Conservation (phyloP, 1,140 invertebrate genomes). For the Plectus sambesii region DNA sequence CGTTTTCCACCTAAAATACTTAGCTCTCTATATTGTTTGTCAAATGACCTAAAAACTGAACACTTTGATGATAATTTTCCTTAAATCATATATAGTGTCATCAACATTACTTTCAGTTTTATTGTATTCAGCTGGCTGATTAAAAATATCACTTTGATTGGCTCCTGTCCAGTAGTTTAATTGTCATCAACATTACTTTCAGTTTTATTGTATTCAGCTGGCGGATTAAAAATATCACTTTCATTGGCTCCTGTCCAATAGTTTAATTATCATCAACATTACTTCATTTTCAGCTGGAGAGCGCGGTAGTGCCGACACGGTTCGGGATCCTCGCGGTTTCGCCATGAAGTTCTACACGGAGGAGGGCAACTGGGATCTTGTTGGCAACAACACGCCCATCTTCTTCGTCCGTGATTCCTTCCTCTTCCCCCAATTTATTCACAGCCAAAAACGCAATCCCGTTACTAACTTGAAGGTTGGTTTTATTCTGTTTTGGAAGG, state of each 20-base stretch:
- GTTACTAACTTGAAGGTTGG: slow-evolving; percentile 70
- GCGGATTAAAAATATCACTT: no score
- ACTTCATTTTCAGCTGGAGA: slow-evolving; percentile 68
- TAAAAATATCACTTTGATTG: no score
- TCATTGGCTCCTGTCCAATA: slow-evolving; percentile 76
- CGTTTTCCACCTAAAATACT: background rate
- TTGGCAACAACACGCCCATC: slow-evolving; percentile 91
- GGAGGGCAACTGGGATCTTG: slow-evolving; percentile 73
- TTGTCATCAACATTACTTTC: no score
- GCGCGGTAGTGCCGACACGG: slow-evolving; percentile 64
- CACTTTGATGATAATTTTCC: no score
- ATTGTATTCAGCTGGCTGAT: no score
- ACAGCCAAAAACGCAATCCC: slow-evolving; percentile 87
- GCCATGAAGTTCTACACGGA: slow-evolving; percentile 90
- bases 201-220: no score
- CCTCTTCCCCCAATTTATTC: slow-evolving; percentile 77
- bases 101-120: no score
- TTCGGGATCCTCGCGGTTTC: slow-evolving; percentile 78
- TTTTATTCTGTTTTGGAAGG: slow-evolving; percentile 9
- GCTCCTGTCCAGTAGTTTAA: background rate
- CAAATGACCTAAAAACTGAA: background rate
- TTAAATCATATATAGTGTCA: no score
- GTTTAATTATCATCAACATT: slow-evolving; percentile 55
- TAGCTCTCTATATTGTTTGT: background rate
- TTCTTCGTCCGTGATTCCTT: slow-evolving; percentile 88